A percentile compares a stretch with the other conserved stretches of the same genome.
Conservation (phyloP, 2,888 invertebrate species). For the Callinectes sapidus region DNA sequence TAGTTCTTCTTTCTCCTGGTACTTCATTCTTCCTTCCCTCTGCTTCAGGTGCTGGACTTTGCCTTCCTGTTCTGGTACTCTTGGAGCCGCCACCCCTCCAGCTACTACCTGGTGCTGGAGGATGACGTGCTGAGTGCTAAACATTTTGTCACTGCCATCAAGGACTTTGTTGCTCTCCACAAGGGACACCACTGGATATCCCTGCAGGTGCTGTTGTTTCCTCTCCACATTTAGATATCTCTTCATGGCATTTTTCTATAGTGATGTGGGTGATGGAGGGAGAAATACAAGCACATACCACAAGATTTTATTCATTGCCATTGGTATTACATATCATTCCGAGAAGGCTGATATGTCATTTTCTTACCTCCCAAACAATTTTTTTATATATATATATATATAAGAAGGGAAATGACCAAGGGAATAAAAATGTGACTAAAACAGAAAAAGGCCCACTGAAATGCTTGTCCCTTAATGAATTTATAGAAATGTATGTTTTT, state of each 20-base stretch:
- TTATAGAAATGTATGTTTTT: no score
- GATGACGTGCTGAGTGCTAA: constrained; percentile 76
- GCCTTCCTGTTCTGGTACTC: constrained; percentile 75
- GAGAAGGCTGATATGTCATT: no score
- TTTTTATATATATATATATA: no score
- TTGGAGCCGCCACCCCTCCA: constrained; percentile 73
- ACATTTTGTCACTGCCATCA: constrained; percentile 75
- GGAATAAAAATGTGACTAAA: no score
- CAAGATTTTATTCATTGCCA: no score
- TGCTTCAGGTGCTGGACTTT: constrained; percentile 75
- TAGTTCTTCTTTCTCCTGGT: no score
- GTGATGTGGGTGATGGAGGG: neutral
- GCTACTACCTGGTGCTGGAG: constrained; percentile 76
- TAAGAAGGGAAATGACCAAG: no score
- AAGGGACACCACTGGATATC: constrained; percentile 74
- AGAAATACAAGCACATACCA: no score
- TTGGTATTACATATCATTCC: no score
- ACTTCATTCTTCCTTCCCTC: neutral
- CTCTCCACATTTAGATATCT: neutral
- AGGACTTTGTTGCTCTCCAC: constrained; percentile 74
- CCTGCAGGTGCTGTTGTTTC: constrained; percentile 74
- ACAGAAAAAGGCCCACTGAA: no score
- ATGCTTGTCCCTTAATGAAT: no score
- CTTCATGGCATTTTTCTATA: neutral
- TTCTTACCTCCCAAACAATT: no score